phyloP scores from a whole-genome alignment of 2,888 invertebrate genomes.

The Molanna angustata region DNA sequence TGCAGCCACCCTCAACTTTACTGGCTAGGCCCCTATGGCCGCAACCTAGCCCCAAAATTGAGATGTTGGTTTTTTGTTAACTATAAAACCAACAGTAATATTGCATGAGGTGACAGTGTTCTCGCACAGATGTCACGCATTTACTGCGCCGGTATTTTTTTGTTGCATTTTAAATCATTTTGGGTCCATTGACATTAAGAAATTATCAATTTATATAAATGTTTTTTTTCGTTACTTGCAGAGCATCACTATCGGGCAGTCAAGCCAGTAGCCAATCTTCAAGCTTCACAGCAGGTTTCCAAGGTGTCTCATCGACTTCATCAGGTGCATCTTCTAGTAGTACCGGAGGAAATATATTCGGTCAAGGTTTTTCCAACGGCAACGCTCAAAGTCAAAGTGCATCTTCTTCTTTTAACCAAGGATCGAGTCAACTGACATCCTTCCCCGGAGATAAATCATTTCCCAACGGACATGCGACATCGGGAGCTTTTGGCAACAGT shows the following conservation, averaged over 20 bases:
- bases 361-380: slow-evolving; percentile 26
- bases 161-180: too few relatives aligned
- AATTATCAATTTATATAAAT: neutral
- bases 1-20: too few relatives aligned
- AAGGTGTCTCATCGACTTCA: slow-evolving; percentile 34
- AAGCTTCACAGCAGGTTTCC: slow-evolving; percentile 41
- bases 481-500: slow-evolving; percentile 26
- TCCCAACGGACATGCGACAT: slow-evolving; percentile 21
- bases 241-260: slow-evolving; percentile 40
- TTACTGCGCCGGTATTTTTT: too few relatives aligned
- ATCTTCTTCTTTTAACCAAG: slow-evolving; percentile 35
- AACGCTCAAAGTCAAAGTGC: slow-evolving; percentile 28
- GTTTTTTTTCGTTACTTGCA: slow-evolving; percentile 16
- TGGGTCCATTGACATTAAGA: too few relatives aligned
- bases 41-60: too few relatives aligned
- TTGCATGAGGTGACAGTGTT: too few relatives aligned
- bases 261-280: slow-evolving; percentile 53
- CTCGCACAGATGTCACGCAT: too few relatives aligned
- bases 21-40: too few relatives aligned
- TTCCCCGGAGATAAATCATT: slow-evolving; percentile 38
- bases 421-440: slow-evolving; percentile 38
- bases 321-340: slow-evolving; percentile 41
- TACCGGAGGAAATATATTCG: slow-evolving; percentile 34
- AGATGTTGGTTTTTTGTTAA: too few relatives aligned
- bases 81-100: too few relatives aligned